Evolutionary conservation across 2,797 vertebrate species (phyloP).

Genomic region (Parotocinclus haroldoi): DNA sequence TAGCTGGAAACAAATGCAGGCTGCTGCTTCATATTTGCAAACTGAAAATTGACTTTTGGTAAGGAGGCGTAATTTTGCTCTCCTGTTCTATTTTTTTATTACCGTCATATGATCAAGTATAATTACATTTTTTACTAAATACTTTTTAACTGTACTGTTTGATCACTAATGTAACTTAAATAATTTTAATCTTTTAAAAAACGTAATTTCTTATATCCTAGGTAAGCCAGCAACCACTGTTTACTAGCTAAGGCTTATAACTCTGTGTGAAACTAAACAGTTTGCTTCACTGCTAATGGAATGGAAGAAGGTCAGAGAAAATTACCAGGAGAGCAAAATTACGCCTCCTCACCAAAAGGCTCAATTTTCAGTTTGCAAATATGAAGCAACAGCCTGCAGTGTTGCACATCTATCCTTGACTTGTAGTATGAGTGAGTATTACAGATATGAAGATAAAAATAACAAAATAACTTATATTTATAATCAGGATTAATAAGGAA

Average conservation of each 20-base stretch:
- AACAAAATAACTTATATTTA: too few relatives aligned
- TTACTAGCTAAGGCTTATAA: constrained; percentile 1
- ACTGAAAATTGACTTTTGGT: constrained; percentile 17
- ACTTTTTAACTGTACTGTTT: too few relatives aligned
- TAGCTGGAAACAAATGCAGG: not conserved
- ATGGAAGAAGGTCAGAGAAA: constrained; percentile 28
- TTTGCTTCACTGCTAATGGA: constrained; percentile 29
- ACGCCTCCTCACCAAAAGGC: constrained; percentile 22
- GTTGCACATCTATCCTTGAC: not conserved
- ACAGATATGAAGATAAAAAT: too few relatives aligned
- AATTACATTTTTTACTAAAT: too few relatives aligned
- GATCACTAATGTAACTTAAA: too few relatives aligned
- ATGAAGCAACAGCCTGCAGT: not conserved
- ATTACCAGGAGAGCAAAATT: constrained; percentile 25
- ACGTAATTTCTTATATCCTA: too few relatives aligned
- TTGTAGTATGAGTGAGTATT: too few relatives aligned
- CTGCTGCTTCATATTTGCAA: not conserved
- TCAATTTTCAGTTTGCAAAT: constrained; percentile 12
- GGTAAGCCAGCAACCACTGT: not conserved
- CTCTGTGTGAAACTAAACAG: constrained; percentile 12
- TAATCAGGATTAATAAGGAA: too few relatives aligned
- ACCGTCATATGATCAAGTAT: too few relatives aligned
- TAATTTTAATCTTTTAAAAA: too few relatives aligned
- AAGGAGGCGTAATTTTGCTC: constrained; percentile 20
- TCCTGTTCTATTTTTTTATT: not conserved